Evolutionary conservation across 2,888 invertebrate genomes (phyloP), one percentile per base, ranked within the genome.

Genomic region (Tryphoninae sp.): DNA sequence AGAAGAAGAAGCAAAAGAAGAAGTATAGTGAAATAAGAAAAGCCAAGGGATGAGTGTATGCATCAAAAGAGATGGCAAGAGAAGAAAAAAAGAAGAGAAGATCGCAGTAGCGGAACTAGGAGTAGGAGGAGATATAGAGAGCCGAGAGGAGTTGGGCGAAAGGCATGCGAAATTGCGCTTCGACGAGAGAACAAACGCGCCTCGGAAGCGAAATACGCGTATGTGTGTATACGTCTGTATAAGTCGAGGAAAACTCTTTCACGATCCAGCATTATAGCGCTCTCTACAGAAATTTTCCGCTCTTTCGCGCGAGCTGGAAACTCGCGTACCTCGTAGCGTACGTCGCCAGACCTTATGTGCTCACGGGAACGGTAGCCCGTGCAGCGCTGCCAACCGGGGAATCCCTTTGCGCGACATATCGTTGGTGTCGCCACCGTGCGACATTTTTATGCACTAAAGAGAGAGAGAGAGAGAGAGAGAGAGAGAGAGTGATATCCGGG

Each of bases 111-210:
- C 19, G 55, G 45, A 65, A 26, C 7, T 16, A 23, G 22, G 9
- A 59, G 33, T 26, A n/a, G 9, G 33, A 9, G 65, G 55, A 65
- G 42, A 49, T 16, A 65, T 55, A 45, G 64, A 71, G 69, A 64
- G 11, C 49, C 45, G 33, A 26, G 51, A 65, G 53, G 61, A 53
- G 59, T 72, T 33, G 33, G 33, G 33, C 33, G 33, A 62, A 62
- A 81, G 78, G 81, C 71, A 81, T 67, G 81, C 71, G 81, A 81
- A 72, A 81, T 81, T 81, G 81, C 61, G 45, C 75, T 78, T 81
- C 74, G 75, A 81, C 81, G 72, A 58, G 75, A 33, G 62, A 78
- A 72, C 78, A 69, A 75, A 74, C 65, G 75, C 68, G 23, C 62
- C 58, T 45, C 33, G 40, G 53, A 58, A 65, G 69, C 64, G 16